Percentiles rank a stretch among this genome's conserved stretches.
These are phyloP conservation scores for Oreohelix idahoensis DNA, from an alignment of 1,140 invertebrate genomes.

Conservation along the genomic window DNA sequence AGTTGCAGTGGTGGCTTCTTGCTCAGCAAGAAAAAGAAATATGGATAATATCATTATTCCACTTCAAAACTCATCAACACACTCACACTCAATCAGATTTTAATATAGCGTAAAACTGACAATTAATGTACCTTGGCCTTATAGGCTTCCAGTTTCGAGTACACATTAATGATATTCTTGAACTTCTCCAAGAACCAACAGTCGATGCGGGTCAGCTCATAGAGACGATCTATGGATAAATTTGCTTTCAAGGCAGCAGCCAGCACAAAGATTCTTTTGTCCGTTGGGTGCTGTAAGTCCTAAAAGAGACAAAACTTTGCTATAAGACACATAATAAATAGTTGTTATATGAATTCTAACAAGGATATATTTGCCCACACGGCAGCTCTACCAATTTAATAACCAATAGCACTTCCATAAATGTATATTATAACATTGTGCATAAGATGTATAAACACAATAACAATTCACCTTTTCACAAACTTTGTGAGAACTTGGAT, in stretches of 20 bases:
- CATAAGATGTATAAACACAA: no score
- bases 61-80: no score
- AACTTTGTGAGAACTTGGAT: slow-evolving; percentile 86
- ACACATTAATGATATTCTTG: slow-evolving; percentile 89
- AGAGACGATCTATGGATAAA: slow-evolving; percentile 87
- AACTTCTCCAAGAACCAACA: slow-evolving; percentile 97
- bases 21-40: no score
- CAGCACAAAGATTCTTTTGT: slow-evolving; percentile 96
- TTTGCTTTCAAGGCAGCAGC: slow-evolving; percentile 90
- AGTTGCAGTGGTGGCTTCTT: no score
- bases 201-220: slow-evolving; percentile 96
- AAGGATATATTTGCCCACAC: no score
- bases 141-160: slow-evolving; percentile 77
- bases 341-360: no score
- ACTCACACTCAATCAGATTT: no score
- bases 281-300: slow-evolving; percentile 93
- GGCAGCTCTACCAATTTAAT: no score
- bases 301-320: slow-evolving; percentile 65
- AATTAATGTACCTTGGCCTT: slow-evolving; percentile 63
- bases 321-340: neutral
- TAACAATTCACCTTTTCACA: slow-evolving; percentile 79
- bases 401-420: no score
- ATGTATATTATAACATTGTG: no score
- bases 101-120: no score
- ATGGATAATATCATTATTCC: no score